Evolutionary conservation across 2,888 invertebrate genomes (phyloP), one percentile per base, ranked within the genome.

Genomic region (Neoascia interrupta): DNA sequence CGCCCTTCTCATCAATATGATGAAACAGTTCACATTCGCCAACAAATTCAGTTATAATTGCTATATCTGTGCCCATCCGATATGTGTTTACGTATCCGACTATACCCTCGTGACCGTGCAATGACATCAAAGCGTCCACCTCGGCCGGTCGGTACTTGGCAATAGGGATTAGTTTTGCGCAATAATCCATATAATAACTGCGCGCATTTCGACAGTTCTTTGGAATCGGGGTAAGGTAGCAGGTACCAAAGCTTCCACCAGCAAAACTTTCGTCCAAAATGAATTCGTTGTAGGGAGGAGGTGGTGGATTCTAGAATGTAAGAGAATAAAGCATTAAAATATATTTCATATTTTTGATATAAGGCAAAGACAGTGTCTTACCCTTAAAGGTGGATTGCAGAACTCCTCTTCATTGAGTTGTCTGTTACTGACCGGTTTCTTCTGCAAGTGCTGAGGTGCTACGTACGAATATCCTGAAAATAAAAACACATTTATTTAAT

Each of bases 61-160:
- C 98, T 0, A 96, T 95, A 88, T 97, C 86, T 94, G 84, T 93
- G 92, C 86, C 95, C 92, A 89, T 97, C 96, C 82, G 94, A 92
- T 84, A 95, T 91, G n/a, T 96, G 94, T 85, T 97, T 95, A 83
- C 94, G 91, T 76, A 98, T 88, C 54, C 92, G 81, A 98, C 96
- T 79, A 98, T 94, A 87, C 97, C 96, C 10, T 93, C 92, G 87
- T 97, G 97, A 1, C 95, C 95, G 84, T 97, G 96, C 86, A 97
- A 97, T 51, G 93, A 91, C 81, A 93, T 92, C 74, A 99, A 90
- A 5, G 96, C 90, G 84, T 92, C 92, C 11, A 97, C 91, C 87
- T 99, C 98, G 23, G 86, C 82, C 1, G 82, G 81, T 1, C 87
- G 84, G 66, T 86, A 87, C 75, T 84, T 84, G 19, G 83, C 82